Conservation (phyloP, 2,113 vertebrate genomes). For the Charadrius vociferus region DNA sequence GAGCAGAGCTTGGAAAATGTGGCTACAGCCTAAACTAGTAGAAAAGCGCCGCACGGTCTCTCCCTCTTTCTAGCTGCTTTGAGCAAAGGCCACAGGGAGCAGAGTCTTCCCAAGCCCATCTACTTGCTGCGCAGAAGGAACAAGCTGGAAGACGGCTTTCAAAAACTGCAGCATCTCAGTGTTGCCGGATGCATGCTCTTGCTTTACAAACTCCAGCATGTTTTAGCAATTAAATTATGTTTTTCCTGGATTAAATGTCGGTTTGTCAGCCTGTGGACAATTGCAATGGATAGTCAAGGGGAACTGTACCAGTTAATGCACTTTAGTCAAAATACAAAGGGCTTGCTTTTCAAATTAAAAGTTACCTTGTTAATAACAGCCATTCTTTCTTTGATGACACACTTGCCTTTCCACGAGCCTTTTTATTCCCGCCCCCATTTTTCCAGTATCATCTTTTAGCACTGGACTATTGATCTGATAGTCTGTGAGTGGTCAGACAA, state of each 20-base stretch:
- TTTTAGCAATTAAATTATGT: constrained; percentile 72
- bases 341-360: constrained; percentile 44
- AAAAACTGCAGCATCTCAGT: constrained; percentile 42
- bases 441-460: not conserved
- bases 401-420: not conserved
- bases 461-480: not conserved
- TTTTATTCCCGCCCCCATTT: not conserved
- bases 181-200: constrained; percentile 41
- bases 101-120: not conserved
- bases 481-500: not conserved
- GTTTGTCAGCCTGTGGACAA: constrained; percentile 63
- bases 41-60: not conserved
- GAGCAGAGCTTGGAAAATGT: constrained; percentile 20
- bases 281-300: constrained; percentile 30
- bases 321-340: constrained; percentile 34
- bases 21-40: not conserved
- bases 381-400: not conserved
- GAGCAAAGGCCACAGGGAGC: not conserved
- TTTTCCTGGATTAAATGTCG: constrained; percentile 47
- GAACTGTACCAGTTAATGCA: constrained; percentile 1
- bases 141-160: not conserved
- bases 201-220: constrained; percentile 49
- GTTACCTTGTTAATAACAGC: not conserved
- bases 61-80: not conserved
- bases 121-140: not conserved